Conservation (phyloP, 2,888 invertebrate species). For the Mesorhabditis belari region DNA sequence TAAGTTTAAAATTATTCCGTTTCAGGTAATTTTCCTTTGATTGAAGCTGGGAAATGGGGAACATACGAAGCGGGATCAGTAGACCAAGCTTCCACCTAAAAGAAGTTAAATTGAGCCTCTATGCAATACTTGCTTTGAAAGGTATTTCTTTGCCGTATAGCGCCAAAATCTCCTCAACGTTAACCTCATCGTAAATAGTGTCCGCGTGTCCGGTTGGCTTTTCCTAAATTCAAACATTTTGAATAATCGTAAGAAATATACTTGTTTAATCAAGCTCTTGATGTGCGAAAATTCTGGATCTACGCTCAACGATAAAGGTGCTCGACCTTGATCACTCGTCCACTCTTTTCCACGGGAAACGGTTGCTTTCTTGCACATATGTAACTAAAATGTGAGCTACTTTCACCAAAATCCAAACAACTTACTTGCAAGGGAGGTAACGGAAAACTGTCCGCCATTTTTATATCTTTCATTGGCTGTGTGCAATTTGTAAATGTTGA, state of each 20-base stretch:
- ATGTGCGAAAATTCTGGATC: constrained; percentile 46
- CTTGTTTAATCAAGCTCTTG: constrained; percentile 37
- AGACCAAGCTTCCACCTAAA: constrained; percentile 46
- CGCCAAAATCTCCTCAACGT: constrained; percentile 34
- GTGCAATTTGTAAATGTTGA: constrained; percentile 16
- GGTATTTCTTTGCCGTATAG: constrained; percentile 47
- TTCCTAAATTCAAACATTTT: constrained; percentile 6
- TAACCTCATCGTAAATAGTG: constrained; percentile 43
- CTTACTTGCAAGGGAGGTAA: constrained; percentile 45
- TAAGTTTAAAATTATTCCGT: too few species aligned
- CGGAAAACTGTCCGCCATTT: constrained; percentile 42
- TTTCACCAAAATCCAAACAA: not conserved
- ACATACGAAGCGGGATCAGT: constrained; percentile 35
- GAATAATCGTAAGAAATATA: constrained; percentile 2
- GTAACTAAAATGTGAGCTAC: not conserved
- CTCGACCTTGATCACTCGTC: constrained; percentile 18
- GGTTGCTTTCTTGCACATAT: not conserved
- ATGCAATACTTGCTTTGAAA: constrained; percentile 19
- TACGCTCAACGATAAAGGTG: constrained; percentile 35
- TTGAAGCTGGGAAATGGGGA: constrained; percentile 22
- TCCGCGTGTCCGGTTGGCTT: constrained; percentile 9
- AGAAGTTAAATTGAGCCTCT: not conserved
- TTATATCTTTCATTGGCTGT: constrained; percentile 24
- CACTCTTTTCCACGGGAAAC: constrained; percentile 4
- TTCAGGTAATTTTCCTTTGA: not conserved